A percentile compares a stretch with the other conserved stretches of the same genome.
Evolutionary conservation across 2,888 invertebrate species (phyloP).

Genomic region (Ferdinandea cuprea): DNA sequence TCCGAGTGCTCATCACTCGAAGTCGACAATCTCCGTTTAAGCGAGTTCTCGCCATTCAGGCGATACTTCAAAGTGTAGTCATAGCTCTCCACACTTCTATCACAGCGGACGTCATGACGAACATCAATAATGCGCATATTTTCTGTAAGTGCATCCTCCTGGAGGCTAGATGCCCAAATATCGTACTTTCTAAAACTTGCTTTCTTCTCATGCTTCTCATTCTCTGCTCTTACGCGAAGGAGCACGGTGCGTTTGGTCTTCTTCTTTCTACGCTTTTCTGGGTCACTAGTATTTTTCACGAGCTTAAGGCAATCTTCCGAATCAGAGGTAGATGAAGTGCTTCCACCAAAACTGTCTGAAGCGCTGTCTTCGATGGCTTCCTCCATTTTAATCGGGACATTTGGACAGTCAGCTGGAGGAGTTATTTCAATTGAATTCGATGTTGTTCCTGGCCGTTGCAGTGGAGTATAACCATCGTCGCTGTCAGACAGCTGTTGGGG

Average conservation of each 20-base stretch:
- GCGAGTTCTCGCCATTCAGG: slow-evolving; percentile 84
- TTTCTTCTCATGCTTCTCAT: slow-evolving; percentile 78
- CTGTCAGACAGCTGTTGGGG: slow-evolving; percentile 79
- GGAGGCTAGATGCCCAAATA: slow-evolving; percentile 89
- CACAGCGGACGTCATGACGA: slow-evolving; percentile 86
- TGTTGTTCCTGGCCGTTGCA: slow-evolving; percentile 78
- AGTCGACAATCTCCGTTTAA: slow-evolving; percentile 81
- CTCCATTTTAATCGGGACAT: slow-evolving; percentile 63
- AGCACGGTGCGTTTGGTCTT: slow-evolving; percentile 79
- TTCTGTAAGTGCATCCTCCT: slow-evolving; percentile 91
- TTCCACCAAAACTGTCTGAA: slow-evolving; percentile 78
- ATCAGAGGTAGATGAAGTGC: slow-evolving; percentile 79
- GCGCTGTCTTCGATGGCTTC: slow-evolving; percentile 77
- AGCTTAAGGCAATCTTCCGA: slow-evolving; percentile 79
- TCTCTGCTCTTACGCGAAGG: slow-evolving; percentile 77
- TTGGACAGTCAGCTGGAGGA: slow-evolving; percentile 15
- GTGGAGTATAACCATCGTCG: slow-evolving; percentile 81
- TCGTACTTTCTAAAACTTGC: slow-evolving; percentile 87
- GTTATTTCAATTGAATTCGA: slow-evolving; percentile 60
- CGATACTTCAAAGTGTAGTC: slow-evolving; percentile 88
- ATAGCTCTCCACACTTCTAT: slow-evolving; percentile 90
- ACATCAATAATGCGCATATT: slow-evolving; percentile 91
- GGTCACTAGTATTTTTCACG: slow-evolving; percentile 76
- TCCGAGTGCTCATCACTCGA: slow-evolving; percentile 79
- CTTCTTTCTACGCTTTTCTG: slow-evolving; percentile 77